Percentiles rank a stretch among this genome's conserved stretches.
Evolutionary conservation across 2,113 vertebrate genomes (phyloP).

Genomic region (Machaerirhynchus nigripectus): DNA sequence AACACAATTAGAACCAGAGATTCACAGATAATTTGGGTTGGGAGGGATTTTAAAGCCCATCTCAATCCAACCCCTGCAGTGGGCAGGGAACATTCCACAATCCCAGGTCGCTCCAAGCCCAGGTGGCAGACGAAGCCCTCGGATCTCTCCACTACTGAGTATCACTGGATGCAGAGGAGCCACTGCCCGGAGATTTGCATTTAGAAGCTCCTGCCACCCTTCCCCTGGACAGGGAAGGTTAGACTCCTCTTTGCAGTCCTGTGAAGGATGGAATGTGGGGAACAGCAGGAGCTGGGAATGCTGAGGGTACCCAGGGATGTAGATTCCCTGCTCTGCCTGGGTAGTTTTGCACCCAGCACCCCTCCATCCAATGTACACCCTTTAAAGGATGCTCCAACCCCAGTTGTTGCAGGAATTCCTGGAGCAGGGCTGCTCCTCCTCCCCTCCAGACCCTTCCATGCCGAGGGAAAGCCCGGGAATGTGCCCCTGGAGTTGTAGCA

Average conservation of each 20-base stretch:
- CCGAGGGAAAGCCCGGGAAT: rapidly evolving
- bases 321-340: neutral
- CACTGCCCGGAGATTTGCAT: neutral
- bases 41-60: neutral
- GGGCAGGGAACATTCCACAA: neutral
- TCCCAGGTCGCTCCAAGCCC: neutral
- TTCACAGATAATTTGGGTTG: neutral
- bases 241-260: neutral
- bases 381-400: neutral
- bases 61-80: neutral
- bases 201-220: neutral
- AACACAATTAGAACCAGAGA: rapidly evolving
- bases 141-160: neutral
- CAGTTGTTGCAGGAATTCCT: neutral
- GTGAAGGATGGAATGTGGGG: neutral
- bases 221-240: neutral
- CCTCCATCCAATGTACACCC: rapidly evolving
- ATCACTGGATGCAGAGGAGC: neutral
- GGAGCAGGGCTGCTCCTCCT: neutral
- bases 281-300: neutral
- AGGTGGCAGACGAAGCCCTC: neutral
- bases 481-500: rapidly evolving
- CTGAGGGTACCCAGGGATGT: neutral
- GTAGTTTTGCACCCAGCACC: rapidly evolving
- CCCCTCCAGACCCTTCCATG: rapidly evolving